These are phyloP conservation scores for Cardiocondyla obscurior DNA, from an alignment of 1,140 invertebrate genomes.

Conservation along the genomic window DNA sequence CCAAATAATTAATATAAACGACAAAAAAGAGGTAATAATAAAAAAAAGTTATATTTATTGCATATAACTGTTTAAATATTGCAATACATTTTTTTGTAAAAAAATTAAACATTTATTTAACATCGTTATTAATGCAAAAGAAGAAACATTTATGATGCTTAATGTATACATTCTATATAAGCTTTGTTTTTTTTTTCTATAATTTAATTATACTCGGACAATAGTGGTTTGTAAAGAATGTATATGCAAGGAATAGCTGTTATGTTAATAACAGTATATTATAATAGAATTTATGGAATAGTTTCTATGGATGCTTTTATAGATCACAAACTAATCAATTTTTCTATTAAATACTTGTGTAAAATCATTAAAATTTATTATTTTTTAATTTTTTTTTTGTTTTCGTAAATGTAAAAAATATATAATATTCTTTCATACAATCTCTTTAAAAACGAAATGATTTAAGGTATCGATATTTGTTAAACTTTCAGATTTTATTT, in stretches of 20 bases:
- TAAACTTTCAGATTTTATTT: background rate
- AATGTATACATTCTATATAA: background rate
- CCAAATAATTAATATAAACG: background rate
- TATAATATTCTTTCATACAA: background rate
- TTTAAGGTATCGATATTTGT: background rate
- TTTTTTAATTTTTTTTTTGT: too few species aligned
- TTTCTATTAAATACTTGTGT: background rate
- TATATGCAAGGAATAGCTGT: background rate
- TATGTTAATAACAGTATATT: background rate
- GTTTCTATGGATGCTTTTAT: background rate
- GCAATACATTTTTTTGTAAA: background rate
- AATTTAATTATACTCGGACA: constrained; percentile 89
- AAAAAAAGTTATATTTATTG: too few species aligned
- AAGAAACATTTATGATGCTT: background rate
- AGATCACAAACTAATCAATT: background rate
- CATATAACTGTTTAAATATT: background rate
- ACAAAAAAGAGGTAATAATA: too few species aligned
- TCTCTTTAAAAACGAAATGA: background rate
- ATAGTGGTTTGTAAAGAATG: constrained; percentile 88
- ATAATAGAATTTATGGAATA: background rate
- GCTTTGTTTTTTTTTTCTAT: background rate
- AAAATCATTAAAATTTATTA: too few species aligned
- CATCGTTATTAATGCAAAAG: background rate
- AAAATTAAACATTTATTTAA: too few species aligned
- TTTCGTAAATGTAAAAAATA: too few species aligned